Evolutionary conservation across 2,888 invertebrate genomes (phyloP), one percentile per base, ranked within the genome.

Genomic region (Melieria picta): DNA sequence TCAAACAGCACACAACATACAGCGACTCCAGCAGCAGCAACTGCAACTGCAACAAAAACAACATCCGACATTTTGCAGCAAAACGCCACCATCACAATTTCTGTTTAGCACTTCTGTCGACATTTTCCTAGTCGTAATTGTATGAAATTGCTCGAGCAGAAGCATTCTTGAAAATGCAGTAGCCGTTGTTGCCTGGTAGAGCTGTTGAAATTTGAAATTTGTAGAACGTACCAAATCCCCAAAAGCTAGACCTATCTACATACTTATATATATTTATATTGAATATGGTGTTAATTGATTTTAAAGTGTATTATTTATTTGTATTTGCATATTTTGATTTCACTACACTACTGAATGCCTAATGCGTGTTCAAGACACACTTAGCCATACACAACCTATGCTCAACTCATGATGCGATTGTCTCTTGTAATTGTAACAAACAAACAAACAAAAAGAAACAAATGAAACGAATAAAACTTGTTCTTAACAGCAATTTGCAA

Each of bases 31-130:
- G 13, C 7, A 55, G 16, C 55, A 61, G 43, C 55, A 16, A 60
- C 58, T 48, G 69, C 71, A 75, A 75, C 74, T 73, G 71, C 70
- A 73, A 67, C 69, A 65, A 65, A 9, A 45, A 56, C 55, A 13
- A 16, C 62, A 62, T 30, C 11, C n/a, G n/a, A 63, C 16, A 63
- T 43, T 47, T 47, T 43, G 13, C 46, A 30, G 58, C 30, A 58
- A 9, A 5, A n/a, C 50, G n/a, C 50, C 50, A 30, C 46, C 57
- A 42, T 47, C n/a, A 42, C 50, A 30, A 30, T 30, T 30, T 30
- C 30, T 30, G 30, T 30, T 30, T 30, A 30, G 30, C 30, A 2
- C 30, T 30, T 30, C 30, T 30, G 30, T 30, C 30, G 30, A 30
- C 30, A 30, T 30, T 30, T 30, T 30, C 30, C 30, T 30, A 30